Conservation (phyloP, 2,888 invertebrate species). For the Serripes groenlandicus region DNA sequence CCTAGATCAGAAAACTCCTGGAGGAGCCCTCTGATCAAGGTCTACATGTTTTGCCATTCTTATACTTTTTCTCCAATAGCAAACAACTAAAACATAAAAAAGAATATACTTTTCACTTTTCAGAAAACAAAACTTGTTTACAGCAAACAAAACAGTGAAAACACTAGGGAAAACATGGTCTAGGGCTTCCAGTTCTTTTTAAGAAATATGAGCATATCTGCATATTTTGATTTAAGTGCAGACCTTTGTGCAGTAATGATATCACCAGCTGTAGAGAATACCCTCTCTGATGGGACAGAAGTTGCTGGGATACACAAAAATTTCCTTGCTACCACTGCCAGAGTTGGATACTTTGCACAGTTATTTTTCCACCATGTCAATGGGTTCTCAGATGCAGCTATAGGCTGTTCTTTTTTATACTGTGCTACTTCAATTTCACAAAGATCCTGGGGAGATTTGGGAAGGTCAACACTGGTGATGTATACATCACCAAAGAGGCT, state of each 20-base stretch:
- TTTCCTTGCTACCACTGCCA: constrained; percentile 8
- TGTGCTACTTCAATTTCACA: not conserved
- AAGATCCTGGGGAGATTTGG: constrained; percentile 20
- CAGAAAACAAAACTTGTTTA: too few species aligned
- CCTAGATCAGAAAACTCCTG: too few species aligned
- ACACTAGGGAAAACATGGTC: too few species aligned
- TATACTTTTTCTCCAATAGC: too few species aligned
- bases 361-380: constrained; percentile 21
- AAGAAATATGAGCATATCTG: constrained; percentile 20
- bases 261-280: constrained; percentile 35
- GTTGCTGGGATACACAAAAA: constrained; percentile 23
- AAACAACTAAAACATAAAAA: too few species aligned
- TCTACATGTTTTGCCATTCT: too few species aligned
- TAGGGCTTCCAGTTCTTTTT: constrained; percentile 31
- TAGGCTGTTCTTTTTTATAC: constrained; percentile 4
- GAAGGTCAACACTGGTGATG: constrained; percentile 19
- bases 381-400: constrained; percentile 7
- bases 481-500: constrained; percentile 49
- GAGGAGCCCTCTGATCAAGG: too few species aligned
- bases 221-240: constrained; percentile 16
- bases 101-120: too few species aligned
- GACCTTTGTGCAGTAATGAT: constrained; percentile 29
- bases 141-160: too few species aligned
- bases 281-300: constrained; percentile 30
- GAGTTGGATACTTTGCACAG: not conserved